Evolutionary conservation across 2,797 vertebrate species (phyloP).

Genomic region (Hippoglossus hippoglossus): DNA sequence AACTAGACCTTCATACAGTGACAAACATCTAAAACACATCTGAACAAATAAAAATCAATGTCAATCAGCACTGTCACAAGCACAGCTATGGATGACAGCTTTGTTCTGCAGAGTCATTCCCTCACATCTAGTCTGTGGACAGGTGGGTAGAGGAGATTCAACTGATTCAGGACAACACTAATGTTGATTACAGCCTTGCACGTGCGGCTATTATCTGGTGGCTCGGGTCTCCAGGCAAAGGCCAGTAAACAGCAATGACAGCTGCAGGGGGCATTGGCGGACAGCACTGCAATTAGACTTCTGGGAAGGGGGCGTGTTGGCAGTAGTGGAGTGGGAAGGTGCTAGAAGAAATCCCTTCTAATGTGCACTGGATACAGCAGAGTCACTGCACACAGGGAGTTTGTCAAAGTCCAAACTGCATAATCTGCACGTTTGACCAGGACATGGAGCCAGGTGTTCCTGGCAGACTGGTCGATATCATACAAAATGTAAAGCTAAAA

Average conservation of each 20-base stretch:
- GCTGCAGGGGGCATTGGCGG: constrained; percentile 60
- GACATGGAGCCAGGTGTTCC: not conserved
- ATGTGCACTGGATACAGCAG: not conserved
- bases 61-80: not conserved
- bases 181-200: constrained; percentile 39
- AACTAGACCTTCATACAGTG: not conserved
- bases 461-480: not conserved
- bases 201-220: constrained; percentile 41
- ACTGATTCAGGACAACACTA: not conserved
- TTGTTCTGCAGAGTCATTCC: not conserved
- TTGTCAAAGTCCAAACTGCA: not conserved
- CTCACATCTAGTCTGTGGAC: constrained; percentile 9
- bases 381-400: no score
- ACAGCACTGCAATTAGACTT: constrained; percentile 68
- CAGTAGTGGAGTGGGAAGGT: constrained; percentile 6
- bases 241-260: constrained; percentile 47
- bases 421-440: not conserved
- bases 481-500: no score
- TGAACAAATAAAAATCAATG: not conserved
- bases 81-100: constrained; percentile 4
- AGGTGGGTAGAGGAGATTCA: not conserved
- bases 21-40: no score
- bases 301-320: constrained; percentile 40
- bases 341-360: not conserved
- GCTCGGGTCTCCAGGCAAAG: constrained; percentile 23